These are phyloP conservation scores for Tamias sibiricus DNA, from an alignment of 2,113 vertebrate species.

Conservation along the genomic window DNA sequence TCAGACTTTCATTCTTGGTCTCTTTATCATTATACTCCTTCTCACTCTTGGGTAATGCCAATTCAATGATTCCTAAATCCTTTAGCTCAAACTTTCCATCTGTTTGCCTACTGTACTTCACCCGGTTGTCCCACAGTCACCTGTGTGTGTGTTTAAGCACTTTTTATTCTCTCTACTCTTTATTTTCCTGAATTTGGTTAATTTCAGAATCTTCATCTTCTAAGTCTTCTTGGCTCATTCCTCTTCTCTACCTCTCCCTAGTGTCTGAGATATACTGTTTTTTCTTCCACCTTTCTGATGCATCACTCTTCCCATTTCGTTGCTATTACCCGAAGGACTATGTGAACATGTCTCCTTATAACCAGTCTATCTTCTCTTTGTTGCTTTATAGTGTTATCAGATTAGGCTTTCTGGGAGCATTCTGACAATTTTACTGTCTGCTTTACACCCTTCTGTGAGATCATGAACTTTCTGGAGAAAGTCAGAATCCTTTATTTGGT, in stretches of 20 bases:
- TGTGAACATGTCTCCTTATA: background rate
- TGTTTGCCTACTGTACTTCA: background rate
- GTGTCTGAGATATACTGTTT: background rate
- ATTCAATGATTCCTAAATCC: background rate
- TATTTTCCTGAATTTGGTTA: conserved; percentile 29
- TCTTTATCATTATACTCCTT: background rate
- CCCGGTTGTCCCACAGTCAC: background rate
- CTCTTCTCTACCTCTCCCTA: background rate
- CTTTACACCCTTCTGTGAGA: background rate
- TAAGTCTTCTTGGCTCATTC: background rate
- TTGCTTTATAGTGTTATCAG: background rate
- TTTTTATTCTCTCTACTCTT: background rate
- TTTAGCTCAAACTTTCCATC: conserved; percentile 3
- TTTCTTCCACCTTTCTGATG: background rate
- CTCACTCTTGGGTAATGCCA: background rate
- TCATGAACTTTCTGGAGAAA: background rate
- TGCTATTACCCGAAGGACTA: background rate
- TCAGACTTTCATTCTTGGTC: background rate
- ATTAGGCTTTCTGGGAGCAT: background rate
- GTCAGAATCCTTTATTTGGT: background rate
- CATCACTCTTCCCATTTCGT: background rate
- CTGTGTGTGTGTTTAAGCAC: background rate
- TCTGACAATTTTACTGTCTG: background rate
- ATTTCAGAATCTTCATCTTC: conserved; percentile 42
- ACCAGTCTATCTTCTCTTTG: background rate